Conservation (phyloP, 1,140 invertebrate species). For the Caligus rogercresseyi region DNA sequence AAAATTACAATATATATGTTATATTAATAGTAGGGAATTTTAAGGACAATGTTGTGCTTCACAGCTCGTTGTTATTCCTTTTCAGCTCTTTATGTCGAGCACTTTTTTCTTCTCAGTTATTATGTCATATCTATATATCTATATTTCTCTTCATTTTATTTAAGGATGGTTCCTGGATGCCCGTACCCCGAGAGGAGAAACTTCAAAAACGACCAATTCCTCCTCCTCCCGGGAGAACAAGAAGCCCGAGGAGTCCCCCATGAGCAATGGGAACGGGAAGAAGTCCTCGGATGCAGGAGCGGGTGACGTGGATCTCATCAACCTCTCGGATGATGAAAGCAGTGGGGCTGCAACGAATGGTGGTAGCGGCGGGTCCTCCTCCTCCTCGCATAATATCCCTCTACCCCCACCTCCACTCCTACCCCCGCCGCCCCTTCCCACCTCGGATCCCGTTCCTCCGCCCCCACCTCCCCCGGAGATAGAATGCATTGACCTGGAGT, state of each 20-base stretch:
- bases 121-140: neutral
- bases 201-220: neutral
- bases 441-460: neutral
- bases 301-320: conserved; percentile 12
- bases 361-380: neutral
- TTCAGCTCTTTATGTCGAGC: no score
- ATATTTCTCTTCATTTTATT: neutral
- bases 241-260: neutral
- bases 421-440: neutral
- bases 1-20: no score
- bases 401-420: neutral
- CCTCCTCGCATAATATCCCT: neutral
- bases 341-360: neutral
- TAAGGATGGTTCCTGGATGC: conserved; percentile 19
- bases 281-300: neutral
- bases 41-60: no score
- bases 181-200: conserved; percentile 8
- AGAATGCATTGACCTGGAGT: conserved; percentile 20
- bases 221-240: neutral
- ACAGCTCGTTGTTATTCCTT: neutral
- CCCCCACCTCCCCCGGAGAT: conserved; percentile 13
- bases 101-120: no score
- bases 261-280: neutral
- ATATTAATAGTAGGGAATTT: no score
- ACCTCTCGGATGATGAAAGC: conserved; percentile 19